Percentiles rank a stretch among this genome's conserved stretches.
Evolutionary conservation across 2,888 invertebrate species (phyloP).

Genomic region (Cecidostiba fungosa): DNA sequence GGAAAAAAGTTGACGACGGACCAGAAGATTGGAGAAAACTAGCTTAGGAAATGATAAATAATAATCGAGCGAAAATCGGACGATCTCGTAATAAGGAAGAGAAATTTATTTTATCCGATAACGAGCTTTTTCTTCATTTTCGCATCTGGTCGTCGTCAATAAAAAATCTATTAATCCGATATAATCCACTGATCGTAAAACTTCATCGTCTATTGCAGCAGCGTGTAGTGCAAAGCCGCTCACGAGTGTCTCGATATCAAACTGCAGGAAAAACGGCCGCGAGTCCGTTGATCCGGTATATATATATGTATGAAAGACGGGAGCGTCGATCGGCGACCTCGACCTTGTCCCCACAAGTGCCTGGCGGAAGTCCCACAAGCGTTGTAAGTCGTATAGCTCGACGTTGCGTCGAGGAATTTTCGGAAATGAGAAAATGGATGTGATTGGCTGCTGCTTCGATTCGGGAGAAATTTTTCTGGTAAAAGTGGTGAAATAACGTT

Average conservation of each 20-base stretch:
- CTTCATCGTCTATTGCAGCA: background rate
- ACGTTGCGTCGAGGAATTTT: background rate
- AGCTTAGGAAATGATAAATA: background rate
- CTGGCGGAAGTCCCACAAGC: constrained; percentile 44
- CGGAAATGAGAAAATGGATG: background rate
- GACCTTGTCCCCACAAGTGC: constrained; percentile 38
- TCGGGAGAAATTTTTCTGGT: background rate
- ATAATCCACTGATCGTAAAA: background rate
- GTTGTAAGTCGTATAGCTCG: background rate
- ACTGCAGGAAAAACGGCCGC: background rate
- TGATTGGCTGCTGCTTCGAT: background rate
- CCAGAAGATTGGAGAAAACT: background rate
- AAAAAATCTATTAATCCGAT: background rate
- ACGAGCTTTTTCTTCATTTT: background rate
- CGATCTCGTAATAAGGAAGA: background rate
- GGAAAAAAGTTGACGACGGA: background rate
- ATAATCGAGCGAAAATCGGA: background rate
- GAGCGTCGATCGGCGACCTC: constrained; percentile 23
- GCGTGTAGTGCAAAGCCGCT: background rate
- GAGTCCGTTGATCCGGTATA: too few relatives aligned
- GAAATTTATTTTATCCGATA: background rate
- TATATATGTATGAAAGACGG: background rate
- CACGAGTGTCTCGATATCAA: background rate
- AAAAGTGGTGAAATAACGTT: background rate
- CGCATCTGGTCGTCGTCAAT: background rate